Base-by-base conservation (phyloP, 2,797 vertebrate species). In the Aulostomus chinensis region DNA sequence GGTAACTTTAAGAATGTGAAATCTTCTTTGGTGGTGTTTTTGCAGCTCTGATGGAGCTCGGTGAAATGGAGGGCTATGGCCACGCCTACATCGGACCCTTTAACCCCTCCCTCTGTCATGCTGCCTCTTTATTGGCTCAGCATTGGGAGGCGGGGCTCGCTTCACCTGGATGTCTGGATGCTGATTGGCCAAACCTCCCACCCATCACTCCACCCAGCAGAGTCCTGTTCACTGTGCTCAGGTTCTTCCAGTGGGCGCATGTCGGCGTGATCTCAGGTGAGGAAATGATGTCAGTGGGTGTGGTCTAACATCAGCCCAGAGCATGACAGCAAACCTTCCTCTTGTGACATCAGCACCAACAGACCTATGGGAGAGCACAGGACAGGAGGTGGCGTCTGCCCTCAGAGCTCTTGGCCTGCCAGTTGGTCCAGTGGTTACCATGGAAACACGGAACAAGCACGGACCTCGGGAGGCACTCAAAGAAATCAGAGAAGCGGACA, bases 181-280 rank as follows among this genome's bases (percentile, higher is more conserved):
- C 14, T 88, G 89, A 58, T 11, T 76, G 49, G 84, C 60, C 1
- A 7, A 89, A 91, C 9, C 77, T 88, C 1, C 70, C 67, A 0
- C 91, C 91, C 0, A 8, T 90, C 24, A 88, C 92, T 0, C 86
- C 82, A 0, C 87, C 93, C 0, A 80, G 64, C 0, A 76, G 45
- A 0, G 86, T 93, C 1, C 79, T 96, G 2, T 93, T 93, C 13
- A 34, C 73, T 0, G 74, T 94, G 0, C 74, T 96, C 0, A 41
- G 86, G 0, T 90, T 82, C 1, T 96, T 96, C 43, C 86, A 74
- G 1, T 96, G 94, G 94, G 94, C 94, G 0, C 92, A 93, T 0
- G 85, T 94, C 3, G 90, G 84, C 0, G 30, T 96, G n/a, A 17
- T 96, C 26, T 86, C 89, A 62, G 80, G 80, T 83, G 21, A 70